Conservation (phyloP, 2,888 invertebrate species). For the Machimus rusticus region DNA sequence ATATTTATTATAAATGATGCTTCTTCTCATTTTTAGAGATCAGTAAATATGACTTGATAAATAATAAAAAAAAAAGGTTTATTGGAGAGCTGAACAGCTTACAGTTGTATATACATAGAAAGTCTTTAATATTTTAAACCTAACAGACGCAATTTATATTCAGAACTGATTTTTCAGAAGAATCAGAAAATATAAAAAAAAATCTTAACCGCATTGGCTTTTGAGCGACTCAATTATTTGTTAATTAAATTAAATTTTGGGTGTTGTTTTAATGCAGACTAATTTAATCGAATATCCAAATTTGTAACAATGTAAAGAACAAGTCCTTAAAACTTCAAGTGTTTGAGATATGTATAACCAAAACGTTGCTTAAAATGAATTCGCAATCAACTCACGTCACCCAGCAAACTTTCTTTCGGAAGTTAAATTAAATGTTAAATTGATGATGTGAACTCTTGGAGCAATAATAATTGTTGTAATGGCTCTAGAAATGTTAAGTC, state of each 20-base stretch:
- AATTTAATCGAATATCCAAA: not conserved
- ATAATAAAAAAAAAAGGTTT: too few species aligned
- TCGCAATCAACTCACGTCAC: not conserved
- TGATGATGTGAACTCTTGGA: not conserved
- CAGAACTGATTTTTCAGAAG: too few species aligned
- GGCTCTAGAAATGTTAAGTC: not conserved
- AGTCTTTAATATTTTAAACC: too few species aligned
- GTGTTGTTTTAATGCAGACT: not conserved
- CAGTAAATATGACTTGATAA: too few species aligned
- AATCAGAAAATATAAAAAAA: too few species aligned
- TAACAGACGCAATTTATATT: too few species aligned
- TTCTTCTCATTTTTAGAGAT: not conserved
- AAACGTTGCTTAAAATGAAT: not conserved
- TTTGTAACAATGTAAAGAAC: not conserved
- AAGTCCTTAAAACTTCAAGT: not conserved
- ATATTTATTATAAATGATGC: not conserved
- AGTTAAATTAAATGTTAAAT: not conserved
- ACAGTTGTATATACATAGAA: too few species aligned
- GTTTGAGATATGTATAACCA: not conserved
- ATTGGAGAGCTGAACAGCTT: too few species aligned
- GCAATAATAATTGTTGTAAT: not conserved
- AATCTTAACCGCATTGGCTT: too few species aligned
- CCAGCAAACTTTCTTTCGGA: not conserved
- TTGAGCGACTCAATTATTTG: not conserved
- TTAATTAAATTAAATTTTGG: not conserved